Evolutionary conservation across 2,797 vertebrate species (phyloP).

Genomic region (Cossypha heuglini): DNA sequence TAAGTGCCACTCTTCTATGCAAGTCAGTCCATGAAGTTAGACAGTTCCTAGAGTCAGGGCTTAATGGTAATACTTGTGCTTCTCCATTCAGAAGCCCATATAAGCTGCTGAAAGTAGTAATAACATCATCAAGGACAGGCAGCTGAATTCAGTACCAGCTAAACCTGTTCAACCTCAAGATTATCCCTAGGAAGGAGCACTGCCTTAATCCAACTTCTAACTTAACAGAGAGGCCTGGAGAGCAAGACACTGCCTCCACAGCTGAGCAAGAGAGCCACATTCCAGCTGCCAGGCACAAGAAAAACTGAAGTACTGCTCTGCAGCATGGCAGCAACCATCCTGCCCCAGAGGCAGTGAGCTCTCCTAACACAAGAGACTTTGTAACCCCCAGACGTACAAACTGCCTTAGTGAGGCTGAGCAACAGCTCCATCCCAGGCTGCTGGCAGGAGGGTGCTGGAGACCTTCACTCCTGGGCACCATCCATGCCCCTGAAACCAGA

Average conservation of each 20-base stretch:
- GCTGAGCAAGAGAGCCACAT: neutral
- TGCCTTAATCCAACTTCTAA: neutral
- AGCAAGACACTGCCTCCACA: neutral
- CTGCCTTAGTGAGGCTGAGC: neutral
- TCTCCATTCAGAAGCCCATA: neutral
- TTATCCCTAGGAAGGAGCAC: neutral
- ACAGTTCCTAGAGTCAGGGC: neutral
- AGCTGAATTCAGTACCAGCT: neutral
- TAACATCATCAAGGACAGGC: neutral
- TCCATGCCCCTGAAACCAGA: neutral
- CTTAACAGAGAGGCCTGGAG: neutral
- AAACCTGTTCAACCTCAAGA: neutral
- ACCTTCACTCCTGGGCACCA: neutral
- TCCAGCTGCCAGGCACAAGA: slow-evolving; percentile 9
- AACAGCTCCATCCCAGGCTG: neutral
- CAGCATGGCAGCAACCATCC: neutral
- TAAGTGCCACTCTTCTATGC: neutral
- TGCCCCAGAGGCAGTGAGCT: neutral
- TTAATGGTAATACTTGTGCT: neutral
- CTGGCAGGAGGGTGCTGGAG: neutral
- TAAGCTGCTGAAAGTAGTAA: neutral
- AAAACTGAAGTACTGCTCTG: neutral
- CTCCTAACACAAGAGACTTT: neutral
- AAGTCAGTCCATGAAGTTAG: neutral
- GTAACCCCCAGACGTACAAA: neutral